Conservation (phyloP, 2,888 invertebrate species). For the Patella depressa region DNA sequence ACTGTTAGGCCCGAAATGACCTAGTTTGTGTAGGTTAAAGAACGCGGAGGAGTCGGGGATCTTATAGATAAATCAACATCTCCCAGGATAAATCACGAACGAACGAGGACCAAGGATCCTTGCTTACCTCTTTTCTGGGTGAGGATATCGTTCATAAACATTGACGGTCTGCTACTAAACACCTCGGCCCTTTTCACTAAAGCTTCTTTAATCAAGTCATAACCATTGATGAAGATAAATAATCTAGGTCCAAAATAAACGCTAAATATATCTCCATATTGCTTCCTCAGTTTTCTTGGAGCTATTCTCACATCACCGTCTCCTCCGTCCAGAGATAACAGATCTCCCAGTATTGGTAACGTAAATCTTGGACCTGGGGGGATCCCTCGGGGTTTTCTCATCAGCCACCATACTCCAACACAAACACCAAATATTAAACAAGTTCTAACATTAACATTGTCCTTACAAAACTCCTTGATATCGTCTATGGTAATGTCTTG, state of each 20-base stretch:
- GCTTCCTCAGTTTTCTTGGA: constrained; percentile 37
- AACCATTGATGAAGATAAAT: constrained; percentile 46
- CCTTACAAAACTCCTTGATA: too few species aligned
- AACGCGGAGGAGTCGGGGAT: too few species aligned
- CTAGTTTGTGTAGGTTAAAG: too few species aligned
- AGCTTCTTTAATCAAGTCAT: constrained; percentile 42
- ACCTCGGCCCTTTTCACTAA: constrained; percentile 41
- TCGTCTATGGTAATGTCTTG: too few species aligned
- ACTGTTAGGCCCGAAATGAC: too few species aligned
- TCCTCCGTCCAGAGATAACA: not conserved
- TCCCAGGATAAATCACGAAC: too few species aligned
- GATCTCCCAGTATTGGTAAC: constrained; percentile 14
- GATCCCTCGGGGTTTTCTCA: not conserved
- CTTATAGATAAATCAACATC: too few species aligned
- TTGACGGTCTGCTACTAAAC: constrained; percentile 44
- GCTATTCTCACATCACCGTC: constrained; percentile 30
- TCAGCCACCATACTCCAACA: not conserved
- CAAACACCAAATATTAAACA: not conserved
- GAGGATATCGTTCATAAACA: constrained; percentile 11
- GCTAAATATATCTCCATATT: constrained; percentile 47
- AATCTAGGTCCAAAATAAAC: constrained; percentile 41
- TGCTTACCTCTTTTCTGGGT: constrained; percentile 16
- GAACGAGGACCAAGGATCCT: too few species aligned
- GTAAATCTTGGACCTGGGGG: constrained; percentile 19
- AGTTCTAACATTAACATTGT: too few species aligned